These are phyloP conservation scores for Diaperis boleti DNA, from an alignment of 2,888 invertebrate genomes.

Conservation along the genomic window DNA sequence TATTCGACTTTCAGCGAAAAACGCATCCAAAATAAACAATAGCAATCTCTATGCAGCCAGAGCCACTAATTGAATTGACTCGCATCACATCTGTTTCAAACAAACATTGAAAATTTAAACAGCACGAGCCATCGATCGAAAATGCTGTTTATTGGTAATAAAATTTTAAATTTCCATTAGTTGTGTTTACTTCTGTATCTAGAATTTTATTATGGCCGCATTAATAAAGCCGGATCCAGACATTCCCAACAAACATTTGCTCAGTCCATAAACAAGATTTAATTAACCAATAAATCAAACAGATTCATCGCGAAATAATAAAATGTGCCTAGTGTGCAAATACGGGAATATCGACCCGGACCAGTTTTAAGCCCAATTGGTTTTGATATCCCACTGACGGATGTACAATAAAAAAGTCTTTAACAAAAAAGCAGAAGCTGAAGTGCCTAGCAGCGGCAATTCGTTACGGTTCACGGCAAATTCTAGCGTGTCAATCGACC, in stretches of 20 bases:
- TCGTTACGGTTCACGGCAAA: conserved; percentile 5
- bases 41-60: no score
- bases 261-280: not conserved
- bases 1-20: no score
- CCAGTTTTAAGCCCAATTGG: no score
- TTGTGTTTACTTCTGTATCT: not conserved
- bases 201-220: not conserved
- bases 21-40: no score
- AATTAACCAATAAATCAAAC: not conserved
- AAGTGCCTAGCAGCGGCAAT: no score
- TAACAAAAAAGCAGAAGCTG: no score
- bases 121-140: not conserved
- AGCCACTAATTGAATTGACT: not conserved
- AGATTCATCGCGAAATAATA: conserved; percentile 1
- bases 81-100: not conserved
- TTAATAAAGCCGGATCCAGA: not conserved
- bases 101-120: not conserved
- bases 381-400: no score
- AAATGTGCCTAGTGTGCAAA: not conserved
- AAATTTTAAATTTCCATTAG: conserved; percentile 2
- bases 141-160: not conserved
- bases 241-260: not conserved
- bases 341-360: not conserved
- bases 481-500: conserved; percentile 3
- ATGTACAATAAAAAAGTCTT: no score